Percentiles rank a stretch among this genome's conserved stretches.
phyloP scores from a whole-genome alignment of 2,888 invertebrate species.

The Anthophora plumipes region DNA sequence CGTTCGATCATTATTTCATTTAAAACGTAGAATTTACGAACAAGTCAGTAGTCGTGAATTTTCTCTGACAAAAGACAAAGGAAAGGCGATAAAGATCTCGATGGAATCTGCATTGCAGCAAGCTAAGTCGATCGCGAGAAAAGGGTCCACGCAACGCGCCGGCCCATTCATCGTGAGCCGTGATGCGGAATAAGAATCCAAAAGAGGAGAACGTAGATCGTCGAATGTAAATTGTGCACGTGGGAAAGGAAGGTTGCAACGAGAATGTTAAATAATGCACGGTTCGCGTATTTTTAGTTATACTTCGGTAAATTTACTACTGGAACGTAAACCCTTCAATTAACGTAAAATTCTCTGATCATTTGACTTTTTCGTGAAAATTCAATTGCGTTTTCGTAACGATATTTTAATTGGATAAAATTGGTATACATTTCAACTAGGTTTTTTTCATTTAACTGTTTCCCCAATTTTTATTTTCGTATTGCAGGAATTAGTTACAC shows the following conservation, averaged over 20 bases:
- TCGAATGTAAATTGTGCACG: constrained; percentile 46
- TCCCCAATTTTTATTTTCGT: too few species aligned
- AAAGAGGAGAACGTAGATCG: background rate
- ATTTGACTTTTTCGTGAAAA: constrained; percentile 3
- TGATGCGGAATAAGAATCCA: constrained; percentile 25
- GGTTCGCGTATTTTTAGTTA: constrained; percentile 26
- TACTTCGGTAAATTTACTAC: constrained; percentile 38
- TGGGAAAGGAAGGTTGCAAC: constrained; percentile 45
- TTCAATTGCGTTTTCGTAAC: too few species aligned
- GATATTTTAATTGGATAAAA: too few species aligned
- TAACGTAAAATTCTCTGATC: constrained; percentile 18
- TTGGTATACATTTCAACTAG: too few species aligned
- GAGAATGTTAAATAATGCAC: constrained; percentile 51
- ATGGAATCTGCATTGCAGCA: constrained; percentile 57
- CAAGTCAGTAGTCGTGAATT: constrained; percentile 29
- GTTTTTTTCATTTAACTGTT: too few species aligned
- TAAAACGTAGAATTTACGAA: constrained; percentile 54
- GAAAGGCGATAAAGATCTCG: constrained; percentile 42
- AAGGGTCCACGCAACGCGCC: background rate
- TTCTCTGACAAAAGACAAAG: constrained; percentile 29
- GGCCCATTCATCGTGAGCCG: constrained; percentile 11
- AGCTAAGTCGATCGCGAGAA: constrained; percentile 31
- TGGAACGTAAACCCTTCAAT: constrained; percentile 25
- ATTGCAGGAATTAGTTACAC: too few species aligned
- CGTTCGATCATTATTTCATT: constrained; percentile 59